A percentile compares a stretch with the other conserved stretches of the same genome.
Conservation (phyloP, 2,888 invertebrate species). For the Rhamphomyia laevipes region DNA sequence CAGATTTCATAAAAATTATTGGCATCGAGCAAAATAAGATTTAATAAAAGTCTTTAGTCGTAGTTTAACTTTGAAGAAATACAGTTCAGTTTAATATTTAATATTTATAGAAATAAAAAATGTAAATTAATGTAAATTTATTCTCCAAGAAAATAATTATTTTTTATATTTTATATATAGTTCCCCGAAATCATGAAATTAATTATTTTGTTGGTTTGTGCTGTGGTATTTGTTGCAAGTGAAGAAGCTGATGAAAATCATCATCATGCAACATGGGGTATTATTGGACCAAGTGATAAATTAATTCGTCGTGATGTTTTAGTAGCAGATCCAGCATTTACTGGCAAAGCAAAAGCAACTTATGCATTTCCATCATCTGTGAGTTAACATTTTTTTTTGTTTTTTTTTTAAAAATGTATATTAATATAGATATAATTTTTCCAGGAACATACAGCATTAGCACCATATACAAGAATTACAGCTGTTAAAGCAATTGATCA, state of each 20-base stretch:
- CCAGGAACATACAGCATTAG: not conserved
- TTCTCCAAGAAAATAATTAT: not conserved
- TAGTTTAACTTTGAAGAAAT: no score
- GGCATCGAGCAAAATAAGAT: no score
- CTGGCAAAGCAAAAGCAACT: not conserved
- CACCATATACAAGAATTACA: slow-evolving; percentile 1
- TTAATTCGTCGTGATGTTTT: not conserved
- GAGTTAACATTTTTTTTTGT: not conserved
- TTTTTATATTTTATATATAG: no score
- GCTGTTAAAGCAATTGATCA: slow-evolving; percentile 23
- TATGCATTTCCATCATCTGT: not conserved
- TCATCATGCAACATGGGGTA: not conserved
- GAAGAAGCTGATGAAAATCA: not conserved
- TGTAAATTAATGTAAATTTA: no score
- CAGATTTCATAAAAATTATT: no score
- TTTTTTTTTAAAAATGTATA: not conserved
- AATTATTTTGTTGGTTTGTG: not conserved
- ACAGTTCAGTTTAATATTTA: no score
- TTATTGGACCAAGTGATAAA: not conserved
- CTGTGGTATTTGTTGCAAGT: not conserved
- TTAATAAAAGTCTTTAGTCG: no score
- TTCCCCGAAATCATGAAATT: not conserved
- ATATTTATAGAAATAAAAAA: no score
- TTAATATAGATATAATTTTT: not conserved
- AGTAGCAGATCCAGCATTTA: not conserved